These are phyloP conservation scores for Pollenia labialis DNA, from an alignment of 2,888 invertebrate species.

Conservation along the genomic window DNA sequence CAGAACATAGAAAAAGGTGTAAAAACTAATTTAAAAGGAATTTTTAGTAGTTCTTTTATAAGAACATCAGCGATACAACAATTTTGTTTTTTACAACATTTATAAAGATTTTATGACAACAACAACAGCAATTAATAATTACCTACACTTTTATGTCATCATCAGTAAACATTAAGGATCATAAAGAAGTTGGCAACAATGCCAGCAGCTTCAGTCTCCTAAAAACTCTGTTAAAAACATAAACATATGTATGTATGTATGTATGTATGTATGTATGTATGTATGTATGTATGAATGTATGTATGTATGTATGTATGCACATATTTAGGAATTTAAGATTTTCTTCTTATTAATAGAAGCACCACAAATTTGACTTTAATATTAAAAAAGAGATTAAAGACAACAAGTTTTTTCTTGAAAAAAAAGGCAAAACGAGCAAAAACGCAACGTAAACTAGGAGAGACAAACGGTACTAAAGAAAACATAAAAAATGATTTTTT, in stretches of 20 bases:
- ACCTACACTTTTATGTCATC: constrained; percentile 64
- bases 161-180: constrained; percentile 45
- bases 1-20: constrained; percentile 22
- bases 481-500: constrained; percentile 9
- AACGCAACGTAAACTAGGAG: not conserved
- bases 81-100: constrained; percentile 17
- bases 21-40: constrained; percentile 21
- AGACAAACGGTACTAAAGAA: not conserved
- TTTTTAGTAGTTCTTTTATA: not conserved
- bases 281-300: no score
- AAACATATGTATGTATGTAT: not conserved
- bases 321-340: constrained; percentile 6
- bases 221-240: constrained; percentile 12
- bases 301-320: not conserved
- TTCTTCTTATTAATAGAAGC: constrained; percentile 11
- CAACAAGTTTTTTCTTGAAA: constrained; percentile 21
- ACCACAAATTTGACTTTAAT: constrained; percentile 24
- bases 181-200: not conserved
- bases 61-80: constrained; percentile 4
- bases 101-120: constrained; percentile 50
- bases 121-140: constrained; percentile 50
- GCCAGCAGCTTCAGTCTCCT: not conserved
- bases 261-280: no score
- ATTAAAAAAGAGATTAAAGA: constrained; percentile 22
- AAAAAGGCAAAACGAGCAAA: not conserved